Base-by-base conservation (phyloP, 2,797 vertebrate species). In the Intellagama lesueurii region DNA sequence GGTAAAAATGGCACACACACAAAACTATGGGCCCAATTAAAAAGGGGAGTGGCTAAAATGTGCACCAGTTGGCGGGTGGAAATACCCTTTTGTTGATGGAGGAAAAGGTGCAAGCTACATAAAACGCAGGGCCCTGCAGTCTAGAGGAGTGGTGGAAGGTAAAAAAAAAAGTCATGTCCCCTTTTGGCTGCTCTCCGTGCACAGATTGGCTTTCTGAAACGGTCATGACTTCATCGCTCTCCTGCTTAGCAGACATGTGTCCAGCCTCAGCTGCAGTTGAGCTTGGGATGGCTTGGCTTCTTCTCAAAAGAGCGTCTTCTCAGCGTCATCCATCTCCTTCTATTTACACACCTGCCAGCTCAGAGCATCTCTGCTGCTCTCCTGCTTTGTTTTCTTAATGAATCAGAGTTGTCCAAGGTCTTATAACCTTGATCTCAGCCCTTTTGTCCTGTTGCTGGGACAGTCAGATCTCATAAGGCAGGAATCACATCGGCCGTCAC, bases 331-430 rank as follows among this genome's bases (percentile, higher is more conserved):
- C 69, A 68, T 85, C 81, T 69, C 90, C 78, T 77, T 88, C 64
- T 40, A 87, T 92, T 90, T 92, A 85, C 85, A 82, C 24, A 91
- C 73, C 77, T 87, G 87, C 77, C 86, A 75, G 79, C 91, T 87
- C 78, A 78, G 73, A 94, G 1, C 40, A 12, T 12, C n/a, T 87
- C 80, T 76, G 78, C 52, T 26, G 75, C 69, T 81, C n/a, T 70
- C 17, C 24, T 52, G 70, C 28, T 32, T 87, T 87, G 66, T 79
- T 69, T 79, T 70, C 30, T 78, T 80, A 49, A 26, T 49, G 72
- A 90, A 52, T 83, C 24, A 7, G 6, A 24, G 6, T 14, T 16
- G 52, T 81, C 44, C 24, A 47, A 19, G 30, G 88, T 90, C 89
- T 17, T 24, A 49, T 22, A 22, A 1, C 32, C 69, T 82, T 0